A percentile compares a stretch with the other conserved stretches of the same genome.
phyloP scores from a whole-genome alignment of 2,797 vertebrate genomes.

The Sebastes melanostomus region DNA sequence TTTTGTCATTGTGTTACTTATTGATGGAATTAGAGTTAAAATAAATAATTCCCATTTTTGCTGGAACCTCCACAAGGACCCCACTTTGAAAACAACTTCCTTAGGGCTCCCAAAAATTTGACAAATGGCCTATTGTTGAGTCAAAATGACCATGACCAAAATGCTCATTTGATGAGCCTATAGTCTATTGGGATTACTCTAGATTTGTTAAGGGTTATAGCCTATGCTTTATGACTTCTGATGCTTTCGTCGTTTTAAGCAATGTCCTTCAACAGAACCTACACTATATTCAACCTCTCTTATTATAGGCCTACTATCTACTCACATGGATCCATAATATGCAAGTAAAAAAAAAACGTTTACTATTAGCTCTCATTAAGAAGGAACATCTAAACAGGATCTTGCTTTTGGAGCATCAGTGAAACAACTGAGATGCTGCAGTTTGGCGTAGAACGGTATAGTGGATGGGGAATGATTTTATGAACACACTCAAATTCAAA shows the following conservation, averaged over 20 bases:
- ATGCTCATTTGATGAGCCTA: neutral
- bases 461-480: neutral
- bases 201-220: too few relatives aligned
- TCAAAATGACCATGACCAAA: neutral
- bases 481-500: neutral
- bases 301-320: neutral
- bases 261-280: neutral
- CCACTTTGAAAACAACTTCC: too few relatives aligned
- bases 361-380: neutral
- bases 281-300: neutral
- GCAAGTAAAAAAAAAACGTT: neutral
- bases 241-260: neutral
- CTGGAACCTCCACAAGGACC: too few relatives aligned
- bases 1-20: too few relatives aligned
- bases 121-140: neutral
- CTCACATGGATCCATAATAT: neutral
- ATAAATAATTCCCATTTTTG: too few relatives aligned
- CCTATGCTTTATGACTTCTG: neutral
- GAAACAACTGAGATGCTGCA: neutral
- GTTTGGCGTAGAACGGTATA: neutral
- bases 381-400: neutral
- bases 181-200: neutral
- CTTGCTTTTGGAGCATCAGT: neutral
- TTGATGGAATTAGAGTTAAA: too few relatives aligned
- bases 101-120: neutral